Evolutionary conservation across 2,113 vertebrate genomes (phyloP).

Genomic region (Ondatra zibethicus): DNA sequence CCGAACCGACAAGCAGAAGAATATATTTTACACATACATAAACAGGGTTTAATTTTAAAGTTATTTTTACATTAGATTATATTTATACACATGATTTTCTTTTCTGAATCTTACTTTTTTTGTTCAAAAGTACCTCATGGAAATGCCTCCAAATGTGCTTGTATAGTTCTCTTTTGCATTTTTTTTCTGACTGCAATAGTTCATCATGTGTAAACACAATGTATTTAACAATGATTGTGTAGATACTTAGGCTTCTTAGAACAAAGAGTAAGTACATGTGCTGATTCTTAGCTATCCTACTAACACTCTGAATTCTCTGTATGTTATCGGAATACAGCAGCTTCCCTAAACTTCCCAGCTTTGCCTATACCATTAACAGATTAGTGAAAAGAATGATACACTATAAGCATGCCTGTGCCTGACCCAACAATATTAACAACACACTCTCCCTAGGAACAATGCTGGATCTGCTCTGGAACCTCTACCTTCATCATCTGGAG

Average conservation of each 20-base stretch:
- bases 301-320: background rate
- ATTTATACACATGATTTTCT: background rate
- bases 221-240: background rate
- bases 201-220: background rate
- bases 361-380: background rate
- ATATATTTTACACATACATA: background rate
- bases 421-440: background rate
- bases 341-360: background rate
- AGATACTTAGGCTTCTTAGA: background rate
- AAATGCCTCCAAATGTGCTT: background rate
- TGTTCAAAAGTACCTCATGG: background rate
- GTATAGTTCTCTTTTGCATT: background rate
- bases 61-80: background rate
- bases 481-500: background rate
- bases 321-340: background rate
- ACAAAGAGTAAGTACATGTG: background rate
- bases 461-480: background rate
- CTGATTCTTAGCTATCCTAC: background rate
- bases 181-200: slow-evolving; percentile 7
- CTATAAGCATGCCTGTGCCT: background rate
- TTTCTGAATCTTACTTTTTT: background rate
- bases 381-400: background rate
- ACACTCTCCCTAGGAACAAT: background rate
- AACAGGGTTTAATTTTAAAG: background rate
- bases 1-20: background rate